Evolutionary conservation across 1,140 invertebrate species (phyloP), one percentile per base, ranked within the genome.

Genomic region (Gonatopus flavifemur): DNA sequence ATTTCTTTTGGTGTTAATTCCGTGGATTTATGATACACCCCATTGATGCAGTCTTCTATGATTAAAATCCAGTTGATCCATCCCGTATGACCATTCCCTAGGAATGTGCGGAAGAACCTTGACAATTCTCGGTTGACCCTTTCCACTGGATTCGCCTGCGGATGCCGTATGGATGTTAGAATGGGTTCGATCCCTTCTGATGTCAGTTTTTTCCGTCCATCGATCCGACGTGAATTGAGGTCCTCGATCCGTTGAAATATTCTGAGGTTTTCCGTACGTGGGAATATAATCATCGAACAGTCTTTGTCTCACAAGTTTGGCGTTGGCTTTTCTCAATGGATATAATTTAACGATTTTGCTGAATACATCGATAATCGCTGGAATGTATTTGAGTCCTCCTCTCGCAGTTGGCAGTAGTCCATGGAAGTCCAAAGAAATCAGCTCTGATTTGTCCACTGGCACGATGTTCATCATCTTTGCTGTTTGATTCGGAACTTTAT

Each of bases 341-440:
- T 69, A 74, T 35, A 79, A 25, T 64, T 70, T 77, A 1, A 58
- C 56, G 51, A 72, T 76, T 49, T 79, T 79, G 2, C 66, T 65
- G 55, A 78, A 78, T 0, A 46, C 69, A 52, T 78, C 73, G 1
- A 77, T 54, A 2, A 78, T 55, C 0, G 58, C 66, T 0, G 78
- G 54, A n/a, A 79, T 66, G 44, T 78, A 61, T 43, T 70, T 67
- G 41, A 78, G 76, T 3, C 57, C 53, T 33, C 78, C 78, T 10
- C 57, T 57, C 0, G 70, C 70, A 1, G 59, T 48, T 13, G 59
- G 52, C 20, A 78, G 40, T 5, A 73, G 73, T 16, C 70, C 67
- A 47, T 59, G 65, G 49, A 60, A 65, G 49, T 72, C 69, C 1
- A 61, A 60, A 13, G 66, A 64, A 4, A 74, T 49, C 6, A 71